Base-by-base conservation (phyloP, 2,888 invertebrate species). In the Nomada hirtipes region DNA sequence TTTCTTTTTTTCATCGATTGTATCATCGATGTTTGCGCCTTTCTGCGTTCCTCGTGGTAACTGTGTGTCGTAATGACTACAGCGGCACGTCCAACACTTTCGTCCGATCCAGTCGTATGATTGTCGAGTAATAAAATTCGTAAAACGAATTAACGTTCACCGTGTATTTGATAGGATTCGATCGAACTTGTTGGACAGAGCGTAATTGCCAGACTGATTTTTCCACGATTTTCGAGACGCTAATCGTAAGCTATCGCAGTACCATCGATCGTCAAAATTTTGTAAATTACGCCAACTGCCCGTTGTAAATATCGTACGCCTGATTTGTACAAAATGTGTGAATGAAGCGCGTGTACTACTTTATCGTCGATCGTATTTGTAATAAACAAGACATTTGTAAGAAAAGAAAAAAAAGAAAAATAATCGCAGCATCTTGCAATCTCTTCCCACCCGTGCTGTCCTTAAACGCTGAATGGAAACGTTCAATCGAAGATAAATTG, bases 301-400 rank as follows among this genome's bases (percentile, higher is more conserved):
- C 61, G 84, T 76, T 93, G 93, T 92, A 93, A 91, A 93, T 93
- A 84, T 83, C 76, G 82, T 82, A 76, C 70, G 86, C 76, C 79
- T 85, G 83, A 80, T 76, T 72, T 90, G 85, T 91, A 90, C 89
- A 90, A 90, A 90, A 82, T 84, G 84, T 75, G 80, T 77, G 87
- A 87, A 85, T 84, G 81, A 44, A 55, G 71, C 13, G 84, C 76
- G 88, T 80, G 86, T 65, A 76, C 29, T 61, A 70, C 61, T 82
- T 82, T 89, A 86, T 82, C 90, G 90, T 88, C 91, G 91, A 91
- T 88, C 90, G 90, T 89, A 92, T 91, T 92, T 92, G 91, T 91
- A 93, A 93, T 93, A 93, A 91, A 93, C 71, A 75, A 87, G 76
- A 87, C 76, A 86, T 85, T 82, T 88, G 70, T 85, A 79, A 42